Evolutionary conservation across 2,797 vertebrate species (phyloP), one percentile per base, ranked within the genome.

Genomic region (Peromyscus melanophrys): DNA sequence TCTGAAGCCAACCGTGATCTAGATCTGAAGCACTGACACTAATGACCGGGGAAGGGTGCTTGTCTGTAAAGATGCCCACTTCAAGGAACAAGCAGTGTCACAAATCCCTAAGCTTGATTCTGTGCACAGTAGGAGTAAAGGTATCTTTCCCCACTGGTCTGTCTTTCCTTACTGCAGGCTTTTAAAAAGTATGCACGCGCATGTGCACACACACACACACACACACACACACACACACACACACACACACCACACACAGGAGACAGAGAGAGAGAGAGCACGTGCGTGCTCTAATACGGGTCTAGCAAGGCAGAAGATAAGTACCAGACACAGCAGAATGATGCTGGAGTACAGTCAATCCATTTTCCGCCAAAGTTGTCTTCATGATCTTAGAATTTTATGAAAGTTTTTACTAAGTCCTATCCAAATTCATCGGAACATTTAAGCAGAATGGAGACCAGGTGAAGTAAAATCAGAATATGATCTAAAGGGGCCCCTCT

Each of bases 1-100:
- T 92, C 27, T 95, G 85, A 71, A 94, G 52, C 52, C 14, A 96
- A 97, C 96, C 87, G 17, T 57, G 96, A 89, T 37, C 46, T 94
- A 94, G 16, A 17, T 97, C 43, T 97, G 16, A 83, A 77, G n/a
- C 81, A 94, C 21, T 59, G 92, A 59, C 27, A 73, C 96, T 65
- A 65, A 75, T 43, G 19, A 0, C 93, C 6, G 23, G 80, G 63
- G 59, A n/a, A 92, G 0, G 37, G 7, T 94, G 37, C 1, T 89
- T 92, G 7, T 9, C 0, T 69, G 14, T 40, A n/a, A 37, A 55
- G 34, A 11, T 67, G 31, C 3, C 8, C 55, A 25, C 87, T 97
- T 89, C 6, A 96, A 83, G 93, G 82, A 19, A 0, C 13, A 88
- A 75, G 2, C 0, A 85, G 67, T 17, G 83, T 71, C 92, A 77